phyloP scores from a whole-genome alignment of 2,797 vertebrate genomes.

The Protonibea diacanthus region DNA sequence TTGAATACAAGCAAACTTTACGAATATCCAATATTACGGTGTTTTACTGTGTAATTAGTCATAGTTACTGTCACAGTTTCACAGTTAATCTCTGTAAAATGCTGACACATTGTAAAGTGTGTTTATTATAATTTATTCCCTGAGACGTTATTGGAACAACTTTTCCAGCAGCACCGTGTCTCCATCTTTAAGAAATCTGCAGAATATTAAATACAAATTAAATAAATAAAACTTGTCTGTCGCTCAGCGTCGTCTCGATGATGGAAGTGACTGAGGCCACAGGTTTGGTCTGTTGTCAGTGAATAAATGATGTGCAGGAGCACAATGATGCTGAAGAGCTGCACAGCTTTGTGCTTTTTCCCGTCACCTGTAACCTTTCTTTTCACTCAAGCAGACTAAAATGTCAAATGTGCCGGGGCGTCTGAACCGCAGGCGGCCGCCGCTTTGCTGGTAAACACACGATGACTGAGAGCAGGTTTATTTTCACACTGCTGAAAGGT shows the following conservation, averaged over 20 bases:
- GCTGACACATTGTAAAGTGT: background rate
- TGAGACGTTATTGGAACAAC: background rate
- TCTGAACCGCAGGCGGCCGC: conserved; percentile 55
- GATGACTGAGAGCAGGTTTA: conserved; percentile 52
- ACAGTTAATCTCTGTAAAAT: no score
- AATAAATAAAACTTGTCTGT: background rate
- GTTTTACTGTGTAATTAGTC: no score
- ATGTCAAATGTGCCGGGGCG: conserved; percentile 79
- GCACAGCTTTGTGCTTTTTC: conserved; percentile 41
- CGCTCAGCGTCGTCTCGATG: conserved; percentile 1
- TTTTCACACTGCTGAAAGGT: conserved; percentile 66
- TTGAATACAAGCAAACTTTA: no score
- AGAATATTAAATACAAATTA: background rate
- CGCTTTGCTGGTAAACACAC: conserved; percentile 68
- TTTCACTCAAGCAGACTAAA: conserved; percentile 71
- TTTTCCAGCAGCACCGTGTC: background rate
- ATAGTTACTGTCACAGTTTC: no score
- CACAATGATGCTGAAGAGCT: conserved; percentile 67
- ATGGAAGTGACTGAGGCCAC: conserved; percentile 45
- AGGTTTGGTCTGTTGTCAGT: conserved; percentile 57
- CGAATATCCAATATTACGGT: no score
- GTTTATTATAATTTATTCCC: background rate
- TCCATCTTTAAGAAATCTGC: background rate
- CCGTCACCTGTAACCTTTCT: conserved; percentile 78
- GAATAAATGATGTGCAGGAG: conserved; percentile 76